These are phyloP conservation scores for Netelia virgata DNA, from an alignment of 2,888 invertebrate species.

Conservation along the genomic window DNA sequence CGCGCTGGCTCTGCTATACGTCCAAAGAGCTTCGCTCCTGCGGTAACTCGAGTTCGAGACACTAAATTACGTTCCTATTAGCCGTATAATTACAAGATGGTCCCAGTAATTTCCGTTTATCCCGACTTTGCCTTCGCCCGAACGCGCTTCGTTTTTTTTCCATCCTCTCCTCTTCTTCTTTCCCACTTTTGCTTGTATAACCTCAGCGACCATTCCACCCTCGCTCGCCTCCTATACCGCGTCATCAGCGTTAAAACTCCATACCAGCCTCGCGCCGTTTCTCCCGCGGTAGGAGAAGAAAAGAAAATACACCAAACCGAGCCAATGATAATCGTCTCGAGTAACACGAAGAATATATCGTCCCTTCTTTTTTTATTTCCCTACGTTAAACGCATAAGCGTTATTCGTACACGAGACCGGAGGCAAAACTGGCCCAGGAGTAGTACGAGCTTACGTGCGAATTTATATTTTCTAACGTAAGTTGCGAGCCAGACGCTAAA, in stretches of 20 bases:
- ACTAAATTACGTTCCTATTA: conserved; percentile 85
- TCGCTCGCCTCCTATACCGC: conserved; percentile 16
- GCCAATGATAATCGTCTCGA: conserved; percentile 64
- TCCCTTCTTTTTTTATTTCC: conserved; percentile 54
- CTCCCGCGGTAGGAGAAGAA: conserved; percentile 28
- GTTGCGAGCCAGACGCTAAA: conserved; percentile 53
- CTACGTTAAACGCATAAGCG: conserved; percentile 49
- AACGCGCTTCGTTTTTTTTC: conserved; percentile 42
- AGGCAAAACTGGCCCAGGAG: conserved; percentile 13
- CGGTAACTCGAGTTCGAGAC: conserved; percentile 85
- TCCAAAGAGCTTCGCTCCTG: conserved; percentile 59
- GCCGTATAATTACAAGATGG: conserved; percentile 85
- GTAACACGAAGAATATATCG: conserved; percentile 19
- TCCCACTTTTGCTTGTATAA: conserved; percentile 24
- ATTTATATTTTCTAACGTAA: conserved; percentile 62
- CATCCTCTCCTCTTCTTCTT: conserved; percentile 12
- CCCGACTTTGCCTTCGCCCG: conserved; percentile 73
- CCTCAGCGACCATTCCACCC: conserved; percentile 5
- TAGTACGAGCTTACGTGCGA: conserved; percentile 41
- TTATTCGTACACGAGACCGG: conserved; percentile 38
- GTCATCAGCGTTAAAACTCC: conserved; percentile 57
- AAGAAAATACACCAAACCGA: conserved; percentile 44
- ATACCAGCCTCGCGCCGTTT: conserved; percentile 7
- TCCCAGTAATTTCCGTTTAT: conserved; percentile 85
- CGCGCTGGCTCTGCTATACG: conserved; percentile 17